A percentile compares a stretch with the other conserved stretches of the same genome.
These are phyloP conservation scores for Fragum whitleyi DNA, from an alignment of 2,888 invertebrate species.

Conservation along the genomic window DNA sequence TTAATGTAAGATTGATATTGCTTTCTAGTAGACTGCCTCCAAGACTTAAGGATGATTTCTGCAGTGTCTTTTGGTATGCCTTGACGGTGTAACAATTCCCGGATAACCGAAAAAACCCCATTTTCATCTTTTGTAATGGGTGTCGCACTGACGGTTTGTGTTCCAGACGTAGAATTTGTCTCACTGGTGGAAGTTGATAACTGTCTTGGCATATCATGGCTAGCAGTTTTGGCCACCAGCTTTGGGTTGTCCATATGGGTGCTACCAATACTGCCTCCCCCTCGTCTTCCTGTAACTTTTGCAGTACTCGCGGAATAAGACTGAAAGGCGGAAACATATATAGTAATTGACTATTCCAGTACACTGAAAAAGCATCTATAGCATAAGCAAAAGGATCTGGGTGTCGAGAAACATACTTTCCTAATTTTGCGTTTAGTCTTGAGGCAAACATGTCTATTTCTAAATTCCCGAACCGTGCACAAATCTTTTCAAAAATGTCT, in stretches of 20 bases:
- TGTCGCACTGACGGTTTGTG: background rate
- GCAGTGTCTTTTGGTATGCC: slow-evolving; percentile 47
- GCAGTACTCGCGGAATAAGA: slow-evolving; percentile 24
- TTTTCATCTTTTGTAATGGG: background rate
- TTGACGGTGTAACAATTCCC: slow-evolving; percentile 41
- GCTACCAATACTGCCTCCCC: slow-evolving; percentile 35
- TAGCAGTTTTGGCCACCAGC: background rate
- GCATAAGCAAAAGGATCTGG: slow-evolving; percentile 33
- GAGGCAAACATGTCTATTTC: slow-evolving; percentile 44
- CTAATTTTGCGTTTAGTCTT: slow-evolving; percentile 35
- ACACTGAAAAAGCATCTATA: slow-evolving; percentile 36
- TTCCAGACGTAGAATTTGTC: background rate
- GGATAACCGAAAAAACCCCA: slow-evolving; percentile 36
- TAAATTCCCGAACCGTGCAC: slow-evolving; percentile 2
- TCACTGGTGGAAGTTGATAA: background rate
- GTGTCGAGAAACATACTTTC: slow-evolving; percentile 25
- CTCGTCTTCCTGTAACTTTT: slow-evolving; percentile 44
- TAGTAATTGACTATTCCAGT: slow-evolving; percentile 21
- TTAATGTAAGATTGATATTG: slow-evolving; percentile 52
- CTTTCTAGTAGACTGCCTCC: slow-evolving; percentile 49
- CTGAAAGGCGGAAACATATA: slow-evolving; percentile 56
- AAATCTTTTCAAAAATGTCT: slow-evolving; percentile 29
- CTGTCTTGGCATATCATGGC: background rate
- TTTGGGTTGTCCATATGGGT: slow-evolving; percentile 8
- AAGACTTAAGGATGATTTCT: slow-evolving; percentile 47